Conservation (phyloP, 2,113 vertebrate genomes). For the Nerophis ophidion region DNA sequence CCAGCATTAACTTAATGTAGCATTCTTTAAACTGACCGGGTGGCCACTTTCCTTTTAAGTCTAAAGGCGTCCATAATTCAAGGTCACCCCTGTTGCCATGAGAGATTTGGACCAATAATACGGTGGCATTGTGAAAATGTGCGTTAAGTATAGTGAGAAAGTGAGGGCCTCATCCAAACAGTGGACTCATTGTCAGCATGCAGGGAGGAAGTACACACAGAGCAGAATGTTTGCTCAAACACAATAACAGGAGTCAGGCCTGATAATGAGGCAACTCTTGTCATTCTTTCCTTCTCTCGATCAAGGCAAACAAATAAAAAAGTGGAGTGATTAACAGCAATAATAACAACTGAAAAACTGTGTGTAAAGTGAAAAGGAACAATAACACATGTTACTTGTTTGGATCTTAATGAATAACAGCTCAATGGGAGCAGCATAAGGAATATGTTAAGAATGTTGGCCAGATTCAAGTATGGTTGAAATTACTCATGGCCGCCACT, state of each 20-base stretch:
- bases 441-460: not conserved
- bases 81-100: slow-evolving; percentile 31
- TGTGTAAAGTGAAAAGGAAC: slow-evolving; percentile 25
- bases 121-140: slow-evolving; percentile 18
- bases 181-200: slow-evolving; percentile 54
- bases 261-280: slow-evolving; percentile 14
- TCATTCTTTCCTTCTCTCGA: not conserved
- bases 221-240: slow-evolving; percentile 9
- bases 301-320: slow-evolving; percentile 25
- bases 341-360: slow-evolving; percentile 17
- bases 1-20: not conserved
- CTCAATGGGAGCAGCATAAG: not conserved
- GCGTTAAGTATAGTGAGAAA: slow-evolving; percentile 35
- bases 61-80: slow-evolving; percentile 5
- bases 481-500: not conserved
- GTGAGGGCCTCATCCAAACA: slow-evolving; percentile 41
- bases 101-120: slow-evolving; percentile 41
- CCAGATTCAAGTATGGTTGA: not conserved
- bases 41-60: not conserved
- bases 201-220: slow-evolving; percentile 30
- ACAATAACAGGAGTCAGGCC: not conserved
- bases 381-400: not conserved
- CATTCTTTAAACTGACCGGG: no score
- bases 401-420: no score
- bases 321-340: not conserved